Evolutionary conservation across 2,113 vertebrate genomes (phyloP), one percentile per base, ranked within the genome.

Genomic region (Amazona guildingii): DNA sequence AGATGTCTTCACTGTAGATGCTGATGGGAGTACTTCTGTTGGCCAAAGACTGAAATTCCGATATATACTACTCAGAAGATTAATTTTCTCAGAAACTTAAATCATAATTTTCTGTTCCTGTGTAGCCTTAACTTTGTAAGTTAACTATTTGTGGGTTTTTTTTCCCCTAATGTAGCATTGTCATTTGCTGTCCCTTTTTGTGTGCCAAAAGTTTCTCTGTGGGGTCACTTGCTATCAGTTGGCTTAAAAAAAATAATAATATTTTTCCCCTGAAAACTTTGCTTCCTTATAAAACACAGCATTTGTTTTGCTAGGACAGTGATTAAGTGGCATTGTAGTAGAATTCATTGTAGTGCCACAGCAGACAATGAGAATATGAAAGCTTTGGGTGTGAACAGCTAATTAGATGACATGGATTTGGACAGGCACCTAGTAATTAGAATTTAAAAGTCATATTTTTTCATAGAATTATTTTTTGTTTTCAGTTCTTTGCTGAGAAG

Each of bases 351-450:
- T 74, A 64, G 59, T 92, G 41, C 62, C 63, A 78, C 85, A 89
- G 66, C 48, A 86, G 94, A 83, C 90, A 97, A 95, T 77, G 85
- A 94, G 93, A 92, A 95, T 49, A 89, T 83, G 67, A 29, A 95
- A 52, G 55, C 61, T 94, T 83, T 87, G 85, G 75, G 35, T 92
- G 43, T 92, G 79, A 96, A 91, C 46, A 51, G 86, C 95, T 97
- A 97, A 97, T 97, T 96, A 96, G 91, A 68, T 94, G 76, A 90
- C 92, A 77, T 39, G 43, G 95, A 75, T 97, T 97, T 96, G 97
- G 96, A 97, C 84, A 96, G 97, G 83, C 68, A 97, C 15, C 33
- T 88, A 68, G 70, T 97, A 96, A 98, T 97, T 97, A 96, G 87
- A 96, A 83, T 94, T 95, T 52, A 73, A 96, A 91, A 90, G 88